Conservation (phyloP, 2,888 invertebrate genomes). For the Neoascia interrupta region DNA sequence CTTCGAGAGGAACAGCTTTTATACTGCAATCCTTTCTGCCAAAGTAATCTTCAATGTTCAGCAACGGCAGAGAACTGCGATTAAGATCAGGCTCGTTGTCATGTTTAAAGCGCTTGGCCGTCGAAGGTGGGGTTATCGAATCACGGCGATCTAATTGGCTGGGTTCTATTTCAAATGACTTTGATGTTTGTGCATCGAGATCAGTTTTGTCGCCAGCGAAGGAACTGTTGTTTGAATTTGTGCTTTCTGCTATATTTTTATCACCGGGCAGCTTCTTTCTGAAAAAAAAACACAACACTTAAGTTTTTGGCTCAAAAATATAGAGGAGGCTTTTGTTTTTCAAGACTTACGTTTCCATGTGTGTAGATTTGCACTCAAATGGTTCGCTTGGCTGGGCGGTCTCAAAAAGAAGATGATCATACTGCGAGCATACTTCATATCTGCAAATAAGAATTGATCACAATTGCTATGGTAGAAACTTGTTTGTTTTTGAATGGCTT, state of each 20-base stretch:
- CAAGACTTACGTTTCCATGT: constrained; percentile 73
- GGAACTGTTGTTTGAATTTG: constrained; percentile 10
- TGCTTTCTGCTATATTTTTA: not conserved
- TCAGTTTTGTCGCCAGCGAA: constrained; percentile 50
- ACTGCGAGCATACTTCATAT: constrained; percentile 73
- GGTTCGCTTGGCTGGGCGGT: constrained; percentile 71
- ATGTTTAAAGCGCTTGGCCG: constrained; percentile 36
- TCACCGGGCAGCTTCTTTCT: constrained; percentile 68
- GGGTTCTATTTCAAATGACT: constrained; percentile 47
- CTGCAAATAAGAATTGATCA: too few relatives aligned
- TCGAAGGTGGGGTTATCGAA: constrained; percentile 56
- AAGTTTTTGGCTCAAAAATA: not conserved
- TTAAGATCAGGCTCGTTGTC: constrained; percentile 24
- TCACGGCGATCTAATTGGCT: constrained; percentile 49
- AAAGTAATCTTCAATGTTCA: constrained; percentile 52
- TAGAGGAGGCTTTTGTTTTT: too few relatives aligned
- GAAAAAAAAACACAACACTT: constrained; percentile 24
- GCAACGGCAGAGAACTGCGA: constrained; percentile 23
- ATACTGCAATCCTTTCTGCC: constrained; percentile 31
- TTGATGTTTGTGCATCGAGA: constrained; percentile 31
- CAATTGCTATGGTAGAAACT: not conserved
- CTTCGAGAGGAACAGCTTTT: not conserved
- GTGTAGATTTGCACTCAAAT: constrained; percentile 73
- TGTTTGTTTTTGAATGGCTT: not conserved
- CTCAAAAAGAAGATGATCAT: constrained; percentile 72